Evolutionary conservation across 2,888 invertebrate species (phyloP), one percentile per base, ranked within the genome.

Genomic region (Tachina grossa): DNA sequence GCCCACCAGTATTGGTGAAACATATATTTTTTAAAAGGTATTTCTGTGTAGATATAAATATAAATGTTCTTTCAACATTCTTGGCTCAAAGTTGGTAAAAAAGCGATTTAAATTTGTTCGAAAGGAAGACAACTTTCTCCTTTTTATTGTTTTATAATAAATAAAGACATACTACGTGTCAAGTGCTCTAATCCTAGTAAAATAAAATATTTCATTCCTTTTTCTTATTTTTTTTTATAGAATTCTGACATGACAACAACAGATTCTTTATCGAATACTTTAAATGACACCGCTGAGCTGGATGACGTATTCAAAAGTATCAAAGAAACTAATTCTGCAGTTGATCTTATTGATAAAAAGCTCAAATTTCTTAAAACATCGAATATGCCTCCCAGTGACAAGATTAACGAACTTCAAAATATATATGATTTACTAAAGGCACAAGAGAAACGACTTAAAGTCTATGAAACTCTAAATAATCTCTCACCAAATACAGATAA

Each of bases 351-450:
- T 16, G 66, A 76, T 19, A 59, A 66, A 41, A 84, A 76, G 16
- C 31, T 80, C 2, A 63, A 76, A 41, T 45, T 41, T 47, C 11
- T 81, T 5, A 85, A 82, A 78, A 31, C 53, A 2, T n/a, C 68
- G 47, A 74, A 74, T 41, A 61, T 82, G 14, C 11, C 77, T 0
- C 14, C 71, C 39, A 59, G 57, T 0, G 69, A 75, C 43, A 84
- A 57, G 71, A 68, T 68, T 43, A 9, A 47, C 1, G 68, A 75
- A 55, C 61, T 81, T 9, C 68, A 81, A 69, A 68, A 61, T 45
- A 81, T 75, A 2, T 75, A 81, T 39, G 61, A 61, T 75, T 59
- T 75, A 19, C 61, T 81, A 75, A 81, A 75, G 19, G 61, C 75
- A 61, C 74, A 81, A 59, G 81, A 81, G 53, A 75, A 47, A 22